Evolutionary conservation across 2,113 vertebrate species (phyloP).

Genomic region (Grantiella picta): DNA sequence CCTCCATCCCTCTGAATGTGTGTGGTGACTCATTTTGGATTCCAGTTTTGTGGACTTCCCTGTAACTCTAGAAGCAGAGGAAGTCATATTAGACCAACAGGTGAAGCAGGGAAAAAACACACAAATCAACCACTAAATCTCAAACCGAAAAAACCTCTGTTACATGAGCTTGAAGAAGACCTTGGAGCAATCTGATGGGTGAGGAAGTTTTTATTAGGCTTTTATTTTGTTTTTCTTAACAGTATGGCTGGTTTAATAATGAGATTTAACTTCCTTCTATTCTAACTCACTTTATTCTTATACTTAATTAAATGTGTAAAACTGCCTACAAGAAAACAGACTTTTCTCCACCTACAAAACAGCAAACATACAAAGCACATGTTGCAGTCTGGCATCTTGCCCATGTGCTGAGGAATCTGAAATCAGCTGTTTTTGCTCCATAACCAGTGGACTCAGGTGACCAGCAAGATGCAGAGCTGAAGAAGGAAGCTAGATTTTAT

Average conservation of each 20-base stretch:
- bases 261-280: neutral
- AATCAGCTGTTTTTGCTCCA: neutral
- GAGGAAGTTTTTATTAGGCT: neutral
- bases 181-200: neutral
- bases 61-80: neutral
- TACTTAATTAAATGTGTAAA: neutral
- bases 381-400: neutral
- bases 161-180: neutral
- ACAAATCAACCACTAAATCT: neutral
- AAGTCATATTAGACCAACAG: neutral
- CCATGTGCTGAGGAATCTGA: neutral
- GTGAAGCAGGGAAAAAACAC: neutral
- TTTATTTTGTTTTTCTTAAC: neutral
- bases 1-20: neutral
- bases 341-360: neutral
- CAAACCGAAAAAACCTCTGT: accelerated
- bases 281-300: neutral
- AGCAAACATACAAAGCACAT: neutral
- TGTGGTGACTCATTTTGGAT: neutral
- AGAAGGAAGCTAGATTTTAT: neutral
- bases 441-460: neutral
- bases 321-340: neutral
- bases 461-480: neutral
- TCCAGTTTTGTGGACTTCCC: neutral
- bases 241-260: neutral